Evolutionary conservation across 2,888 invertebrate genomes (phyloP), one percentile per base, ranked within the genome.

Genomic region (Meganola albula): DNA sequence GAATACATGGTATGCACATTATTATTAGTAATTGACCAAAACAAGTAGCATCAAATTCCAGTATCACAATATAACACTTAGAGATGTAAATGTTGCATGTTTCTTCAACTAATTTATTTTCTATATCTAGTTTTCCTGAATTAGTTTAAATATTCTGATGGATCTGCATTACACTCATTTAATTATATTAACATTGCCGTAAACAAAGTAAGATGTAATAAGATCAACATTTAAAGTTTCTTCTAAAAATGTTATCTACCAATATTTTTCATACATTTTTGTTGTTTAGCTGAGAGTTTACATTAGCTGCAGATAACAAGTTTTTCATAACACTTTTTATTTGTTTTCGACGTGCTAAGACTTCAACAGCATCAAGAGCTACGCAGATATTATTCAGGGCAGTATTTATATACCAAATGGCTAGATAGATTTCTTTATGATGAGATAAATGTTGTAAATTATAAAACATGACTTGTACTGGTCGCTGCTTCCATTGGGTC

Each of bases 351-450:
- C 41, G 10, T 24, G 24, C 31, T n/a, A n/a, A n/a, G n/a, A n/a
- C n/a, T n/a, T n/a, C n/a, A 48, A 35, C 14, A n/a, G 28, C 24
- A 37, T 45, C 36, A 47, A 34, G 48, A 48, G 33, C 39, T 52
- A 55, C 49, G 56, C 62, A 65, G 48, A 57, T 59, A 53, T 59
- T 58, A 51, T 69, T 70, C 73, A 63, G 71, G 72, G 64, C 82
- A 83, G 83, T 83, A 82, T 82, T 82, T 57, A 67, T 53, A 73
- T 75, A 79, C 80, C 83, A 80, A 83, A 83, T 74, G 70, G 58
- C 60, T 77, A 73, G 58, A 72, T 72, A 73, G 59, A 68, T 64
- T 59, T 67, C 52, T 68, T 59, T 61, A 63, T 58, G 53, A 58
- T 60, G 62, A 63, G 61, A 54, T 63, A 63, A 40, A 40, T 50